These are phyloP conservation scores for Leptoclinus maculatus DNA, from an alignment of 2,797 vertebrate species.

Conservation along the genomic window DNA sequence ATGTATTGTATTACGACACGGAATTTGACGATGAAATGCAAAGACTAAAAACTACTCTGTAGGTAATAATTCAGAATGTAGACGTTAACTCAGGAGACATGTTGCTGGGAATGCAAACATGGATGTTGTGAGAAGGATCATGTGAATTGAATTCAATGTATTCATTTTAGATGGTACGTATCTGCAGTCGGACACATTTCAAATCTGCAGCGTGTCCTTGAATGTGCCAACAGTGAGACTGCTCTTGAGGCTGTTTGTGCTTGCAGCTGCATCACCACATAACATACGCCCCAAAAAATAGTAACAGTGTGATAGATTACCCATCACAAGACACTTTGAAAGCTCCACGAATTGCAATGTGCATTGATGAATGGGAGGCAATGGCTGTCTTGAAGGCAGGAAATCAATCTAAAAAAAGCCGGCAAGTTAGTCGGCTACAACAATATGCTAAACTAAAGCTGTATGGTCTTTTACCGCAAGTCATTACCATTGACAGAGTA, in stretches of 20 bases:
- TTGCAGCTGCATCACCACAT: not conserved
- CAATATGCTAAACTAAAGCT: slow-evolving; percentile 6
- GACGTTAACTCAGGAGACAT: not conserved
- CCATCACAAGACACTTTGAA: slow-evolving; percentile 17
- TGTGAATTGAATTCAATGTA: not conserved
- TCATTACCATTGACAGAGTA: slow-evolving; percentile 39
- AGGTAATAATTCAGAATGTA: not conserved
- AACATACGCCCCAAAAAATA: not conserved
- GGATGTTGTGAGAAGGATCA: not conserved
- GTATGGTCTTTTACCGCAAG: slow-evolving; percentile 7
- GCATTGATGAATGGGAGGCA: slow-evolving; percentile 33
- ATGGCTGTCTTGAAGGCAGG: slow-evolving; percentile 9
- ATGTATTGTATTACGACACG: not conserved
- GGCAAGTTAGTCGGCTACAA: slow-evolving; percentile 4
- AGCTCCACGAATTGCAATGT: slow-evolving; percentile 35
- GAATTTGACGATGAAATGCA: not conserved
- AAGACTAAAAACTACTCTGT: not conserved
- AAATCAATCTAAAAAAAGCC: slow-evolving; percentile 21
- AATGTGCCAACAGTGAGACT: not conserved
- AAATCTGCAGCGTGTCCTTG: not conserved
- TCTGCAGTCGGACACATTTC: not conserved
- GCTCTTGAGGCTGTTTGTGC: not conserved
- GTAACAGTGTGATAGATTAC: slow-evolving; percentile 30
- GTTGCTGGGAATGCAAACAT: not conserved
- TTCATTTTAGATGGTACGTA: not conserved